These are phyloP conservation scores for Busseola fusca DNA, from an alignment of 2,888 invertebrate species.

Conservation along the genomic window DNA sequence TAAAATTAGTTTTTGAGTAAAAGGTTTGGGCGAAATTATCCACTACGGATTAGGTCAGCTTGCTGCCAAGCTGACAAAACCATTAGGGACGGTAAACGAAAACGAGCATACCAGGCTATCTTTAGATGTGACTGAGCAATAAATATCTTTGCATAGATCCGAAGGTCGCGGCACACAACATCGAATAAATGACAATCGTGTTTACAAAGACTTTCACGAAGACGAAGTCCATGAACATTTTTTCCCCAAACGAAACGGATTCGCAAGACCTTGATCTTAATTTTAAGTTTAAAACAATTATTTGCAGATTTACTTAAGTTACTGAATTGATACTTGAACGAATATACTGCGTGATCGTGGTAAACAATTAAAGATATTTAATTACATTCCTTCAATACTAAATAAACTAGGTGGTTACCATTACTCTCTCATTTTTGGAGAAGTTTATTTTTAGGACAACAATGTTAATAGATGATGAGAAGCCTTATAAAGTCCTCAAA, in stretches of 20 bases:
- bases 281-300: slow-evolving; percentile 22
- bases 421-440: slow-evolving; percentile 5
- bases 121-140: slow-evolving; percentile 41
- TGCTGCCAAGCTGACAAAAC: slow-evolving; percentile 1
- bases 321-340: slow-evolving; percentile 16
- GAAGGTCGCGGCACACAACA: slow-evolving; percentile 28
- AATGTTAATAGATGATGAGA: not conserved
- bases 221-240: slow-evolving; percentile 41
- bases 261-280: slow-evolving; percentile 51
- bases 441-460: not conserved
- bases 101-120: slow-evolving; percentile 28
- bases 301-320: slow-evolving; percentile 37
- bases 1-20: not conserved
- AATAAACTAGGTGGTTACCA: slow-evolving; percentile 34
- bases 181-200: slow-evolving; percentile 10
- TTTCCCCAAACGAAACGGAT: slow-evolving; percentile 40
- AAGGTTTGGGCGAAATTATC: slow-evolving; percentile 3
- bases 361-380: too few relatives aligned
- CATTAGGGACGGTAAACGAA: slow-evolving; percentile 24
- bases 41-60: too few relatives aligned
- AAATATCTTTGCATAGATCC: slow-evolving; percentile 40
- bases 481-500: not conserved
- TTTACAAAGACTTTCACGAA: slow-evolving; percentile 27
- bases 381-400: too few relatives aligned
- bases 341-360: too few relatives aligned